Conservation (phyloP, 2,797 vertebrate genomes). For the Phoebastria nigripes region DNA sequence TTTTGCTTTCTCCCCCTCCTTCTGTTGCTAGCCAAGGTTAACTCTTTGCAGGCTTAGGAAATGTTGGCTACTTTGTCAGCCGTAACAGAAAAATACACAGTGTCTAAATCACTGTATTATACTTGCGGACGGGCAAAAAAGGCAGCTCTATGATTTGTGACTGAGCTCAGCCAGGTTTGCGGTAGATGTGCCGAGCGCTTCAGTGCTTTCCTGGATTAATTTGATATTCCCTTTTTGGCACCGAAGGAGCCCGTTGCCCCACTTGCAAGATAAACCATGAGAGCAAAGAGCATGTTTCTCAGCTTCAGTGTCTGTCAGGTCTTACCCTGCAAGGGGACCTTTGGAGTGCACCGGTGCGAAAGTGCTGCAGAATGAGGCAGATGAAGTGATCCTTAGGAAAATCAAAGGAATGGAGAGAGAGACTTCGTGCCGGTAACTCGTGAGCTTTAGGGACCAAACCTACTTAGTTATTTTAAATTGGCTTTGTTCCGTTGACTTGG, state of each 20-base stretch:
- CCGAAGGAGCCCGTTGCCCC: rapidly evolving
- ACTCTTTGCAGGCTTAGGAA: neutral
- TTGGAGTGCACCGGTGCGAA: neutral
- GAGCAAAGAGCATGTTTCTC: neutral
- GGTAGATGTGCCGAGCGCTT: neutral
- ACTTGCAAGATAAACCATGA: neutral
- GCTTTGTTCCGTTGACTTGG: conserved; percentile 12
- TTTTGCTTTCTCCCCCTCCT: neutral
- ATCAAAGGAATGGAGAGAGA: neutral
- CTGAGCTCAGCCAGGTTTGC: neutral
- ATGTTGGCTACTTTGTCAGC: neutral
- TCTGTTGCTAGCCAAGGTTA: neutral
- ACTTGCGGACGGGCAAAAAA: neutral
- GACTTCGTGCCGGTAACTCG: rapidly evolving
- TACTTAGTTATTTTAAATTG: conserved; percentile 53
- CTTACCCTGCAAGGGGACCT: neutral
- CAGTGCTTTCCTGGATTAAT: conserved; percentile 6
- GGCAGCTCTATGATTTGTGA: neutral
- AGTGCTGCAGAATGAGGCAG: neutral
- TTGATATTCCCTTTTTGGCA: neutral
- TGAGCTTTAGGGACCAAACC: conserved; percentile 35
- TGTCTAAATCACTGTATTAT: neutral
- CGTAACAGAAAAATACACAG: neutral
- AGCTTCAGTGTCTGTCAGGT: neutral
- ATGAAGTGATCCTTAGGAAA: neutral